Conservation (phyloP, 2,888 invertebrate genomes). For the Heliconius aoede region DNA sequence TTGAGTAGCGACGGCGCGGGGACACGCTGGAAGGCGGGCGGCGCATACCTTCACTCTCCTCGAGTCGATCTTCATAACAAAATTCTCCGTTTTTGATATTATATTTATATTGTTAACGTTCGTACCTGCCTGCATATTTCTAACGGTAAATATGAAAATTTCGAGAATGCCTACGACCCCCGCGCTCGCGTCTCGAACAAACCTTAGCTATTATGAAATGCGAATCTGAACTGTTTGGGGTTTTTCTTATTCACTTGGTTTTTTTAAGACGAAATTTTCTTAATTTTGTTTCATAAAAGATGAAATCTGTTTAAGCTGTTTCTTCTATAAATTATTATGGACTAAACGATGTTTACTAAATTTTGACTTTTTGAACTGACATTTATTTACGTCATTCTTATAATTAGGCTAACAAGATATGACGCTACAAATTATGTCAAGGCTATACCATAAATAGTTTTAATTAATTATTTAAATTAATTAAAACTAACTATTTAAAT, state of each 20-base stretch:
- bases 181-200: constrained; percentile 70
- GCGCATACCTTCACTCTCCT: constrained; percentile 77
- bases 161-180: constrained; percentile 78
- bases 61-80: constrained; percentile 83
- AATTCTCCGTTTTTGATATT: constrained; percentile 84
- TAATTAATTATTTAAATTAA: too few species aligned
- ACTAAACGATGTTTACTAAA: neutral
- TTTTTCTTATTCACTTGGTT: constrained; percentile 41
- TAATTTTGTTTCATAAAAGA: too few species aligned
- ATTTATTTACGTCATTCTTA: neutral
- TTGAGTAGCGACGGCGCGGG: constrained; percentile 59
- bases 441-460: constrained; percentile 1
- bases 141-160: constrained; percentile 84
- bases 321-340: neutral
- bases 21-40: constrained; percentile 53
- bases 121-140: constrained; percentile 85
- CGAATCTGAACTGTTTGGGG: constrained; percentile 51
- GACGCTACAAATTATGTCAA: neutral
- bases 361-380: neutral
- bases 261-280: neutral
- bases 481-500: too few species aligned
- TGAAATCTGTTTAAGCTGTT: neutral
- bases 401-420: neutral
- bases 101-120: constrained; percentile 83
- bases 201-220: constrained; percentile 76